Conservation (phyloP, 2,888 invertebrate genomes). For the Spatulosminthurus flaviceps region DNA sequence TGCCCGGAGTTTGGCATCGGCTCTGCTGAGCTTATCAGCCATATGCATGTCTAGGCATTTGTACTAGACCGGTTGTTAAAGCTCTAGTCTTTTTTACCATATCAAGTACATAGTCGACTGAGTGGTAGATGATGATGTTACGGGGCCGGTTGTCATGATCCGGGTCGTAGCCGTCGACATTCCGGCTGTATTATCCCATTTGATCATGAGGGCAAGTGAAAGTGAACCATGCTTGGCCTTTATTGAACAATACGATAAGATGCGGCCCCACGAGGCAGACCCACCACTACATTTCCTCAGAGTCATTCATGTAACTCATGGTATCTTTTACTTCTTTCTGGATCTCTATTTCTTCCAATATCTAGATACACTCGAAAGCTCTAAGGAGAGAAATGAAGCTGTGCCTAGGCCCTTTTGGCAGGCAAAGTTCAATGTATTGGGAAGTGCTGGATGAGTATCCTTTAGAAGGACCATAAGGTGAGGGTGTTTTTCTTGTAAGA, state of each 20-base stretch:
- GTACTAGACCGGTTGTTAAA: neutral
- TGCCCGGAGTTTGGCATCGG: neutral
- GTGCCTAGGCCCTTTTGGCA: too few relatives aligned
- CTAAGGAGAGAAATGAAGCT: too few relatives aligned
- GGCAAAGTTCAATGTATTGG: too few relatives aligned
- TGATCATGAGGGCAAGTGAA: conserved; percentile 24
- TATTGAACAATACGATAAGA: conserved; percentile 49
- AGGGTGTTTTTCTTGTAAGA: too few relatives aligned
- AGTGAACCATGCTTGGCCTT: conserved; percentile 23
- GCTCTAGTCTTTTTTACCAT: too few relatives aligned
- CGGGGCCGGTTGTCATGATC: conserved; percentile 16
- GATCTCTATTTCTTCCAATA: neutral
- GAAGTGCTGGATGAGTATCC: too few relatives aligned
- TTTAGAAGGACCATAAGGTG: too few relatives aligned
- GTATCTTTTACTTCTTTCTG: neutral
- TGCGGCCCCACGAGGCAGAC: conserved; percentile 6
- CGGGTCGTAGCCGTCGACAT: neutral
- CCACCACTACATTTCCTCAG: neutral
- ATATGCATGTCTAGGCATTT: neutral
- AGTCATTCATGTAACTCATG: neutral
- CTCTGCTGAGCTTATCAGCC: neutral
- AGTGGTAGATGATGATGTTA: neutral
- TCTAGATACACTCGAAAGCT: too few relatives aligned
- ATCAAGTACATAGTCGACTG: neutral
- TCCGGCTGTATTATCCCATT: conserved; percentile 16